A percentile compares a stretch with the other conserved stretches of the same genome.
phyloP scores from a whole-genome alignment of 2,797 vertebrate genomes.

The Poecilia wingei region DNA sequence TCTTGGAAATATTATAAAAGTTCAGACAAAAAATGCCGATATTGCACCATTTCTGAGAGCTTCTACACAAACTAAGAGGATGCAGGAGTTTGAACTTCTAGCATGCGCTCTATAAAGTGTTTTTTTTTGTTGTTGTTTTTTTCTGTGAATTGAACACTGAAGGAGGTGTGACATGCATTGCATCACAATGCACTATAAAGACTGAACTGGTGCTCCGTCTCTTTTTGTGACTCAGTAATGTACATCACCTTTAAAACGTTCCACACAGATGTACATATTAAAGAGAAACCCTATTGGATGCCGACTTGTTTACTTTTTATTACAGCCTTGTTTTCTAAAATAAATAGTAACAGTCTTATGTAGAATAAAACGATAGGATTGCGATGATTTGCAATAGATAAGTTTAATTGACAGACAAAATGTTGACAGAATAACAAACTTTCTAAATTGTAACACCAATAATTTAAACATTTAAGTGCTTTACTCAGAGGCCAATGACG shows the following conservation, averaged over 20 bases:
- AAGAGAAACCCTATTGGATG: not conserved
- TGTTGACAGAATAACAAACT: too few relatives aligned
- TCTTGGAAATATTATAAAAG: conserved; percentile 16
- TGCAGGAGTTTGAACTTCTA: not conserved
- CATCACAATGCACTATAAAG: not conserved
- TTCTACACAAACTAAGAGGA: not conserved
- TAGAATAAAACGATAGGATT: not conserved
- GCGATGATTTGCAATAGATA: not conserved
- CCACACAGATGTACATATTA: not conserved
- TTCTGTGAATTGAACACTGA: not conserved
- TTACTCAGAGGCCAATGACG: not conserved
- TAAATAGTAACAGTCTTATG: not conserved
- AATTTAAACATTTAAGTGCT: not conserved
- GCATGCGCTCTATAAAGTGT: not conserved
- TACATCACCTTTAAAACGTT: not conserved
- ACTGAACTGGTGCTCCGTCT: not conserved
- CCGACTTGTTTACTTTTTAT: not conserved
- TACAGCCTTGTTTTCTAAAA: not conserved
- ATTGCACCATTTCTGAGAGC: not conserved
- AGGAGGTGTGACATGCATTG: not conserved
- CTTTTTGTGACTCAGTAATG: not conserved
- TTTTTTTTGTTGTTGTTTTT: not conserved
- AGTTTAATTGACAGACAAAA: not conserved
- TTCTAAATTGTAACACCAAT: not conserved
- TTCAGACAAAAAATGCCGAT: not conserved